Base-by-base conservation (phyloP, 2,797 vertebrate species). In the Gouania willdenowi region DNA sequence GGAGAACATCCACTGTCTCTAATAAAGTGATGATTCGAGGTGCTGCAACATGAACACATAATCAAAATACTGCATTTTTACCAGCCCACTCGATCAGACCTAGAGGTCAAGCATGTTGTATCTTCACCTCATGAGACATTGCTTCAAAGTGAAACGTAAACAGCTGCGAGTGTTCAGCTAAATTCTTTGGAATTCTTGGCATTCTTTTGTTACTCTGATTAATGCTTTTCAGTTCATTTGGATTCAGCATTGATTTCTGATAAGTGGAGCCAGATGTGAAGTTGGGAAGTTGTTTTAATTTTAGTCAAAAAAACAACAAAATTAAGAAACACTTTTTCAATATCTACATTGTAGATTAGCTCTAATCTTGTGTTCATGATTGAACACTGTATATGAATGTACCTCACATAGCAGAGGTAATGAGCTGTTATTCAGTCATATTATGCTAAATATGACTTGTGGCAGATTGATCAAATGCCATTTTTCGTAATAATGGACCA, bases 1-100 rank as follows among this genome's bases (percentile, higher is more conserved):
- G 86, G 7, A 94, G 62, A 0, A 91, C 86, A 17, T 99, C 97
- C 44, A 97, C 77, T 0, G 93, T 99, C 81, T 98, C 97, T 21
- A 96, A 75, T 26, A 92, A 83, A 13, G 93, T 96, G 44, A 85
- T 89, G 73, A 98, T 97, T 13, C 84, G 85, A 22, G 96, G 95
- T 28, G 93, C 95, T 99, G 31, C n/a, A n/a, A n/a, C 6, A 44
- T 9, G 1, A 14, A 14, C 13, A 14, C 14, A 14, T 14, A 14
- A 14, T 14, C 13, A 14, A 2, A 14, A 14, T 14, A 2, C 3
- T 13, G 13, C 14, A 2, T 14, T 14, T 14, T 14, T 13, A 14
- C 14, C 13, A 14, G 13, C 13, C 13, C 13, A 14, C 13, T 14
- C 14, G 13, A 14, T 2, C 20, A 5, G 19, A 20, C 5, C 20